Conservation (phyloP, 2,888 invertebrate genomes). For the Acronicta aceris region DNA sequence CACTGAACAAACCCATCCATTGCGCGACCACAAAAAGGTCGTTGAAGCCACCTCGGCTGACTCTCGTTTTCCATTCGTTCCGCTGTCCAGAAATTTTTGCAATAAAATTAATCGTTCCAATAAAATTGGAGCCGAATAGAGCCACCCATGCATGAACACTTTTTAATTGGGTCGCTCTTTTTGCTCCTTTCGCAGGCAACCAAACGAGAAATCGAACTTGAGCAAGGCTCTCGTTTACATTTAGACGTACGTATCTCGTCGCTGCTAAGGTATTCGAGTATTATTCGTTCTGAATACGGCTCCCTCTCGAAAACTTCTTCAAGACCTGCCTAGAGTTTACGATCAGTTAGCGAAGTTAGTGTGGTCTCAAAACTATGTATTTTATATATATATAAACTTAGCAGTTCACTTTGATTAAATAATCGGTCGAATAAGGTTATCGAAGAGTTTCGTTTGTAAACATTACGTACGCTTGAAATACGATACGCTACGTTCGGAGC, state of each 20-base stretch:
- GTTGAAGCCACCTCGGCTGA: slow-evolving; percentile 72
- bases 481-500: slow-evolving; percentile 39
- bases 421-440: slow-evolving; percentile 14
- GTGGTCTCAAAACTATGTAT: slow-evolving; percentile 47
- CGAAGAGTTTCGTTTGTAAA: slow-evolving; percentile 29
- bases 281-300: slow-evolving; percentile 14
- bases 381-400: slow-evolving; percentile 22
- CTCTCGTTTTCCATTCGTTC: slow-evolving; percentile 84
- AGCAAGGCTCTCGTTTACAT: slow-evolving; percentile 65
- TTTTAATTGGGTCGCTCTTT: slow-evolving; percentile 87
- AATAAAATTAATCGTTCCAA: slow-evolving; percentile 89
- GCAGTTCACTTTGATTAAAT: slow-evolving; percentile 33
- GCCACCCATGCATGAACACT: slow-evolving; percentile 86
- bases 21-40: slow-evolving; percentile 80
- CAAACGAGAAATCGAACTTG: slow-evolving; percentile 82
- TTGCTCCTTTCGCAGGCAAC: slow-evolving; percentile 79
- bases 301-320: slow-evolving; percentile 33
- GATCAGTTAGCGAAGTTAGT: slow-evolving; percentile 47
- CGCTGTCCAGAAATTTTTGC: slow-evolving; percentile 88
- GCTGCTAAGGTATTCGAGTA: slow-evolving; percentile 10
- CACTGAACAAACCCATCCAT: slow-evolving; percentile 79
- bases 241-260: slow-evolving; percentile 41
- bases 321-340: slow-evolving; percentile 31
- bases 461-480: slow-evolving; percentile 38
- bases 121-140: slow-evolving; percentile 86